Evolutionary conservation across 2,113 vertebrate species (phyloP).

Genomic region (Pseudonaja textilis): DNA sequence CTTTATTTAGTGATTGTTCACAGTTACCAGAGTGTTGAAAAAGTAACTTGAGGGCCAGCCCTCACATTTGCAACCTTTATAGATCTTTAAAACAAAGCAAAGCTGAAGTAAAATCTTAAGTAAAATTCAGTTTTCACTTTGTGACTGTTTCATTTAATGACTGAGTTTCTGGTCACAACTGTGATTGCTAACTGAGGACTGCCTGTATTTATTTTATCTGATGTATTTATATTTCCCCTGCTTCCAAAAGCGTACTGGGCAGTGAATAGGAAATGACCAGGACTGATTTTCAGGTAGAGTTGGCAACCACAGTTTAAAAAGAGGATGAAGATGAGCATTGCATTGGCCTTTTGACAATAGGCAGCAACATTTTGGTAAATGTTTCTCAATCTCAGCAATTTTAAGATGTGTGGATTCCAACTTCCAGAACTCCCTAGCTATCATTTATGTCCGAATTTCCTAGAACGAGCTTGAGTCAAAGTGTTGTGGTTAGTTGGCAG

Average conservation of each 20-base stretch:
- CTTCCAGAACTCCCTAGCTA: neutral
- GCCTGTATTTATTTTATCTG: neutral
- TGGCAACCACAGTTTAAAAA: neutral
- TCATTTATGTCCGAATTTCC: neutral
- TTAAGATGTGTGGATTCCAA: neutral
- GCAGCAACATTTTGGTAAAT: neutral
- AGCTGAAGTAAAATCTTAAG: neutral
- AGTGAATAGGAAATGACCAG: neutral
- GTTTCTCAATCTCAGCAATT: neutral
- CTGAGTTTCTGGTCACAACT: neutral
- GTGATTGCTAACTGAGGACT: neutral
- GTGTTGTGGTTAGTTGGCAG: too few species aligned
- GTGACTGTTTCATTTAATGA: neutral
- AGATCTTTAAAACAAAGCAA: neutral
- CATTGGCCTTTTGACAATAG: neutral
- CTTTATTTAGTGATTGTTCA: neutral
- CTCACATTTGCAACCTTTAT: neutral
- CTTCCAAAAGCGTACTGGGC: neutral
- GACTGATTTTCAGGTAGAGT: neutral
- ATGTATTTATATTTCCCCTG: neutral
- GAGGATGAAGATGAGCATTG: neutral
- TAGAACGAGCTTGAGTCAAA: neutral
- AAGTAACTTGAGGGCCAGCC: neutral
- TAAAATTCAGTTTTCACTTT: neutral
- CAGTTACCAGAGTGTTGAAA: neutral